These are phyloP conservation scores for Odontamblyopus lacepedii DNA, from an alignment of 2,797 vertebrate species.

Conservation along the genomic window DNA sequence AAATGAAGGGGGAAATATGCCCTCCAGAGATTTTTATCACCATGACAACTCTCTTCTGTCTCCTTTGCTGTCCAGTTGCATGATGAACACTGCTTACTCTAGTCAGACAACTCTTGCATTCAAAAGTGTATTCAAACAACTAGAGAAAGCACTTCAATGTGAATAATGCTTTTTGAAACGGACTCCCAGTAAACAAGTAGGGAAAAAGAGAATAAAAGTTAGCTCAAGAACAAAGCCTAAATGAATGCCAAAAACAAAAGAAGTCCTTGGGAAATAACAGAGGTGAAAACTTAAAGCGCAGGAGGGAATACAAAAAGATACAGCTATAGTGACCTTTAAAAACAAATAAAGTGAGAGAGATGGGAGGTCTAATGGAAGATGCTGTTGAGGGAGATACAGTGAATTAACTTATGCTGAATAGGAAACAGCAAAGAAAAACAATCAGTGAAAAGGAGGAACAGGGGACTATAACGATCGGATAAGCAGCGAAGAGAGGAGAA, in stretches of 20 bases:
- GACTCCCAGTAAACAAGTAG: not conserved
- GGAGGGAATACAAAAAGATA: constrained; percentile 12
- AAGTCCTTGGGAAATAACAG: constrained; percentile 57
- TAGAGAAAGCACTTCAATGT: constrained; percentile 1
- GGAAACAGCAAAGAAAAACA: constrained; percentile 47
- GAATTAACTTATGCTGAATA: constrained; percentile 62
- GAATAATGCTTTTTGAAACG: constrained; percentile 1
- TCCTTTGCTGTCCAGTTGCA: constrained; percentile 57
- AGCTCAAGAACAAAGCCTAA: constrained; percentile 52
- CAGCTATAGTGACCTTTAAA: constrained; percentile 66
- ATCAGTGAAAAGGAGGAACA: constrained; percentile 27
- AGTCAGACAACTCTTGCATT: constrained; percentile 29
- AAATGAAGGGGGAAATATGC: constrained; percentile 47
- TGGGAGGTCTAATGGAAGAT: constrained; percentile 49
- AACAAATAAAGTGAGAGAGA: constrained; percentile 43
- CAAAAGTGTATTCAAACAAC: constrained; percentile 9
- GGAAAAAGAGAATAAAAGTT: constrained; percentile 39
- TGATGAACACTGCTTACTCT: constrained; percentile 48
- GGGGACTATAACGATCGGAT: constrained; percentile 24
- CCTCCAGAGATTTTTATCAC: constrained; percentile 63
- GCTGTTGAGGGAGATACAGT: constrained; percentile 38
- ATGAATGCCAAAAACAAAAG: constrained; percentile 61
- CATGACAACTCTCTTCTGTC: constrained; percentile 67
- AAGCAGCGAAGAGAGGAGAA: constrained; percentile 44
- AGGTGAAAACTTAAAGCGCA: constrained; percentile 44